Conservation (phyloP, 1,140 invertebrate genomes). For the Drosophila aff. region DNA sequence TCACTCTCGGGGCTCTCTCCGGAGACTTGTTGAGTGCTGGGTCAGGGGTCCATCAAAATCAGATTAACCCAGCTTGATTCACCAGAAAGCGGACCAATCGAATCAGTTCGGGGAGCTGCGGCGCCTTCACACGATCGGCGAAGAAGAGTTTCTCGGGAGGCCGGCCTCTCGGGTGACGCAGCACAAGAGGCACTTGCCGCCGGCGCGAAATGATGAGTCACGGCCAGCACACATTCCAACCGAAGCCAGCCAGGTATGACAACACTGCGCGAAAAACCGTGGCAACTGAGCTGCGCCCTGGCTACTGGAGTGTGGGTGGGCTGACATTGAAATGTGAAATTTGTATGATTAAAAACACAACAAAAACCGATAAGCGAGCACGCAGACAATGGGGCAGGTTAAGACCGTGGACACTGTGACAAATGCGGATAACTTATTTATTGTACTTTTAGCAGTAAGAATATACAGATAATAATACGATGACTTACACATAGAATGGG, state of each 20-base stretch:
- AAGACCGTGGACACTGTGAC: neutral
- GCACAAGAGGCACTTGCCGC: slow-evolving; percentile 27
- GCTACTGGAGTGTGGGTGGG: neutral
- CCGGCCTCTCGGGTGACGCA: slow-evolving; percentile 43
- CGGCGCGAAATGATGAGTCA: slow-evolving; percentile 23
- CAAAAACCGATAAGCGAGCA: slow-evolving; percentile 15
- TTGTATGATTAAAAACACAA: neutral
- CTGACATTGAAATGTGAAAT: slow-evolving; percentile 24
- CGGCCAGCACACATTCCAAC: slow-evolving; percentile 20
- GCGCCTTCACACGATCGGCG: slow-evolving; percentile 44
- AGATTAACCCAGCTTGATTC: slow-evolving; percentile 31
- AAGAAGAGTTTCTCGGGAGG: slow-evolving; percentile 10
- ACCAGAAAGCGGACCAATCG: slow-evolving; percentile 14
- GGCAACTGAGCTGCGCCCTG: neutral
- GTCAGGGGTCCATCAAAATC: slow-evolving; percentile 32
- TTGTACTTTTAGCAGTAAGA: slow-evolving; percentile 13
- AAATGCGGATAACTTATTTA: slow-evolving; percentile 27
- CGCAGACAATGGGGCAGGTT: slow-evolving; percentile 14
- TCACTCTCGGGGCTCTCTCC: slow-evolving; percentile 1
- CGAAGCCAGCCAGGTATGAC: slow-evolving; percentile 30
- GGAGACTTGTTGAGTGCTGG: slow-evolving; percentile 18
- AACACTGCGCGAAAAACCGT: slow-evolving; percentile 27
- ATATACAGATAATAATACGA: slow-evolving; percentile 30
- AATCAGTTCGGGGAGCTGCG: neutral
- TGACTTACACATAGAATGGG: slow-evolving; percentile 20